Evolutionary conservation across 2,797 vertebrate species (phyloP), one percentile per base, ranked within the genome.

Genomic region (Neostethus bicornis): DNA sequence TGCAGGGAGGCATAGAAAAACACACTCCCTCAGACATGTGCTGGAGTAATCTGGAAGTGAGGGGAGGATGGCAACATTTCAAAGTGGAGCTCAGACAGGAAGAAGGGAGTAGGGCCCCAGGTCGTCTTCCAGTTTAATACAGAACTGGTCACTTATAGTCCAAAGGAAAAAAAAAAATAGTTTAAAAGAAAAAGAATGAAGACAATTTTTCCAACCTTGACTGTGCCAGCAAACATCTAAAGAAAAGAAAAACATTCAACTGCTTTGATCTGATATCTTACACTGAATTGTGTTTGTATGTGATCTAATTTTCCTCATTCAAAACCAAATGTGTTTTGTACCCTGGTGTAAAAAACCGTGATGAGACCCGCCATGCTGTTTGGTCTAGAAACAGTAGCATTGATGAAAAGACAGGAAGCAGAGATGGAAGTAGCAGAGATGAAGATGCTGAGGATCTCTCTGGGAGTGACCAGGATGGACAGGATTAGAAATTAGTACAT

Each of bases 1-100:
- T 66, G 42, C 17, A 19, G 50, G 70, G 68, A 76, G 74, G 60
- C 58, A 54, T 53, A 62, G 51, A 73, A 81, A 77, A 84, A 77
- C 17, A 78, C 61, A 63, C 66, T 80, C 80, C 72, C 58, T 72
- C 55, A 31, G 59, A 77, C 83, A 90, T 88, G 80, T 89, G 88
- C 59, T 81, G 57, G 66, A 88, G 64, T 59, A 60, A 88, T 90
- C 70, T 77, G 19, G 53, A 71, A 73, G 32, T 31, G 1, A 43
- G 56, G 55, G 58, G 63, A 81, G 56, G 72, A 72, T 68, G 73
- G 59, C 59, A 79, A 68, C 48, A 56, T 61, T 80, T 88, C 73
- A 87, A 79, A 83, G 59, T 42, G 23, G 19, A 77, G 29, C 51
- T 60, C 5, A 64, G 48, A 25, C 44, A 23, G 46, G 49, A 25